A percentile compares a stretch with the other conserved stretches of the same genome.
Conservation (phyloP, 2,888 invertebrate species). For the Cantharis nigra region DNA sequence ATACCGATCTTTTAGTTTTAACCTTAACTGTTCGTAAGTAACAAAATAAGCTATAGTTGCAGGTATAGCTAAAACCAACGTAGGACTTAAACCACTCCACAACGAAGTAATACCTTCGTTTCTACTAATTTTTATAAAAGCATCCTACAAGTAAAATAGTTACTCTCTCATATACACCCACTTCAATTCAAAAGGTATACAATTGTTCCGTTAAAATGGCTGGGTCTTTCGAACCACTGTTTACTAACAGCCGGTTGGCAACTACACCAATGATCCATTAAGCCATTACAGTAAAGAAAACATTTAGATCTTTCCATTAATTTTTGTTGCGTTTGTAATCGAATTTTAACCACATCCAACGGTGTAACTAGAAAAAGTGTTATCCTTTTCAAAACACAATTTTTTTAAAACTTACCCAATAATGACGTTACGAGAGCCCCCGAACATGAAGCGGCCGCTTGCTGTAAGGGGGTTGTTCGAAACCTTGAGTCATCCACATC, state of each 20-base stretch:
- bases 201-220: slow-evolving; percentile 79
- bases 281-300: slow-evolving; percentile 95
- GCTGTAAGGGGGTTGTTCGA: slow-evolving; percentile 78
- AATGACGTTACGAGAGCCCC: slow-evolving; percentile 89
- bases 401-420: slow-evolving; percentile 66
- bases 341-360: slow-evolving; percentile 97
- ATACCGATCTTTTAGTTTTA: slow-evolving; percentile 64
- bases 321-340: slow-evolving; percentile 93
- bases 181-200: slow-evolving; percentile 52
- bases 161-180: not conserved
- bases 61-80: slow-evolving; percentile 92
- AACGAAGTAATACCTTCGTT: slow-evolving; percentile 87
- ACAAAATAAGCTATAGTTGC: slow-evolving; percentile 98
- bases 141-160: slow-evolving; percentile 71
- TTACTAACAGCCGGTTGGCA: slow-evolving; percentile 63
- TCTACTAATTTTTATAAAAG: slow-evolving; percentile 88
- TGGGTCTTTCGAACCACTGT: slow-evolving; percentile 66
- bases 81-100: slow-evolving; percentile 98
- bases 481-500: slow-evolving; percentile 73
- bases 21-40: slow-evolving; percentile 88
- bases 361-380: slow-evolving; percentile 79
- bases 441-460: slow-evolving; percentile 83
- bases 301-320: slow-evolving; percentile 81
- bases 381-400: not conserved
- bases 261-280: slow-evolving; percentile 97